Evolutionary conservation across 1,140 invertebrate species (phyloP).

Genomic region (Drosophila quadrilineata): DNA sequence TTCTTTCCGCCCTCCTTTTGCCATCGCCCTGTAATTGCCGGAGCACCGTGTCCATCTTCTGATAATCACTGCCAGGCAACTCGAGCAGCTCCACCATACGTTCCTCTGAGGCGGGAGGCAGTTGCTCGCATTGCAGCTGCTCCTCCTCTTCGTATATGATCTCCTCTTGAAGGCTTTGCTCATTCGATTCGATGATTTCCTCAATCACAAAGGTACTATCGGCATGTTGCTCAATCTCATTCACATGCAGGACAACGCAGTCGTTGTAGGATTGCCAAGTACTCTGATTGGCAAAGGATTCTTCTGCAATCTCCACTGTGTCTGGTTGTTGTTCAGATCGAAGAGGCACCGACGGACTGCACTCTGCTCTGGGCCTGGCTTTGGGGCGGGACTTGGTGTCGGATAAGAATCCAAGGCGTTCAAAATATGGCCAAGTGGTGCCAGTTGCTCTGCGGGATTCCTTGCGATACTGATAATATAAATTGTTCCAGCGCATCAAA

Average conservation of each 20-base stretch:
- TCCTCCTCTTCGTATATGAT: slow-evolving; percentile 51
- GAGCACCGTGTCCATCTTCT: slow-evolving; percentile 46
- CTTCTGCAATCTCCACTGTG: not conserved
- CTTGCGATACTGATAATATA: slow-evolving; percentile 65
- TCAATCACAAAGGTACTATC: slow-evolving; percentile 48
- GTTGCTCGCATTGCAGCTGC: not conserved
- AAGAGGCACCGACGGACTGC: no score
- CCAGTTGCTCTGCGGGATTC: slow-evolving; percentile 55
- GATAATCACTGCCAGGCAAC: slow-evolving; percentile 22
- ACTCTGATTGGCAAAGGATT: slow-evolving; percentile 13
- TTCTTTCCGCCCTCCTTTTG: slow-evolving; percentile 43
- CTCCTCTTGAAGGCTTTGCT: slow-evolving; percentile 55
- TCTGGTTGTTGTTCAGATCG: not conserved
- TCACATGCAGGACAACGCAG: slow-evolving; percentile 35
- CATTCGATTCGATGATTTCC: slow-evolving; percentile 51
- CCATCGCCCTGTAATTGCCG: slow-evolving; percentile 33
- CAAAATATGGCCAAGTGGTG: slow-evolving; percentile 70
- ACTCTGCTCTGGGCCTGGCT: not conserved
- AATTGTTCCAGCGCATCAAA: slow-evolving; percentile 75
- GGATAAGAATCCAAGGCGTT: slow-evolving; percentile 56
- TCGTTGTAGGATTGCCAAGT: slow-evolving; percentile 51
- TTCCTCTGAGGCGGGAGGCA: not conserved
- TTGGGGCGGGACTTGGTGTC: slow-evolving; percentile 10
- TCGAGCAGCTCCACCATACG: not conserved
- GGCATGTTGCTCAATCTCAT: slow-evolving; percentile 16